Conservation (phyloP, 2,888 invertebrate species). For the Ectobius pallidus region DNA sequence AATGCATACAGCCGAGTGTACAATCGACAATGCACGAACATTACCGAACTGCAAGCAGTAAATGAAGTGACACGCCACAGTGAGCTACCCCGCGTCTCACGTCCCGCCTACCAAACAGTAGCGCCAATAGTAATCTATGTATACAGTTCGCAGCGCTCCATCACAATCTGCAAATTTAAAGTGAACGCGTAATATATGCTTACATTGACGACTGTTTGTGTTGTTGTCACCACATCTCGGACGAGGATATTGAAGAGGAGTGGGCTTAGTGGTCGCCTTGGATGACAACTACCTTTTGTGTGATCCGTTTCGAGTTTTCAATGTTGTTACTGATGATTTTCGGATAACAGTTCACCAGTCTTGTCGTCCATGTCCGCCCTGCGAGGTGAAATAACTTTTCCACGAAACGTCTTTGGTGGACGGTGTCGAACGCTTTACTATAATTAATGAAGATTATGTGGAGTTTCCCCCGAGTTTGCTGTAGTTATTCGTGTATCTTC, state of each 20-base stretch:
- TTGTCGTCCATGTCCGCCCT: not conserved
- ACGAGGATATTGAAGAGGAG: not conserved
- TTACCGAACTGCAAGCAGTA: too few species aligned
- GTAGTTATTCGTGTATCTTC: not conserved
- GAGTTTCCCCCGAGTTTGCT: not conserved
- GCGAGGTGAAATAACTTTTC: not conserved
- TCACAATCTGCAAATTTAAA: too few species aligned
- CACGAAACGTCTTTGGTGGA: not conserved
- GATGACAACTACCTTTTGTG: not conserved
- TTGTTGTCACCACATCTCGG: not conserved
- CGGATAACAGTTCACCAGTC: not conserved
- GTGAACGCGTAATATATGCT: too few species aligned
- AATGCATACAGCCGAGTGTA: too few species aligned
- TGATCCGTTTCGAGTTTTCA: not conserved
- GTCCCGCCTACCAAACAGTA: too few species aligned
- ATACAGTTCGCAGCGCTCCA: too few species aligned
- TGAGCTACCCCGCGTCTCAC: too few species aligned
- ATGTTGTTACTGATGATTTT: slow-evolving; percentile 9
- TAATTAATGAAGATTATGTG: not conserved
- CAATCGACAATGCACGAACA: too few species aligned
- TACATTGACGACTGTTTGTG: not conserved
- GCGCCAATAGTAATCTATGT: too few species aligned
- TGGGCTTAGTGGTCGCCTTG: not conserved
- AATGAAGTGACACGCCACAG: too few species aligned
- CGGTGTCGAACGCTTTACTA: not conserved